A percentile compares a stretch with the other conserved stretches of the same genome.
phyloP scores from a whole-genome alignment of 2,113 vertebrate genomes.

The Aix galericulata region DNA sequence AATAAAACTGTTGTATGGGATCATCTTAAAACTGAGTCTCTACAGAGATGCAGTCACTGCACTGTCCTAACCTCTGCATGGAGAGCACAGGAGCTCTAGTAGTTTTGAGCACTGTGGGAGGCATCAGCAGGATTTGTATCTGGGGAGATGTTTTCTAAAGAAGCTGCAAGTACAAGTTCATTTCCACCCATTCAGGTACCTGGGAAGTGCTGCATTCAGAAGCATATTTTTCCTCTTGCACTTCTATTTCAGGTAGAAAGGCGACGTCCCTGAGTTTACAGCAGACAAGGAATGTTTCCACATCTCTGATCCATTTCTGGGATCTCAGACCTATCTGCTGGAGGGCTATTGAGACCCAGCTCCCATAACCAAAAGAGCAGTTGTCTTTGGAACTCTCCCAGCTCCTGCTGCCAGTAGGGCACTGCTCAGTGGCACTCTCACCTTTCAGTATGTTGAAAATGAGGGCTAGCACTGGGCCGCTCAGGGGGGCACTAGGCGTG shows the following conservation, averaged over 20 bases:
- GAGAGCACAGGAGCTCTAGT: neutral
- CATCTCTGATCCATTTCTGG: neutral
- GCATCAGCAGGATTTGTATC: neutral
- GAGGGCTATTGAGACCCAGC: neutral
- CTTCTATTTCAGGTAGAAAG: neutral
- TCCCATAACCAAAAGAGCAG: neutral
- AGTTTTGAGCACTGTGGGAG: neutral
- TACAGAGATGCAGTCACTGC: neutral
- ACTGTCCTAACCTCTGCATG: neutral
- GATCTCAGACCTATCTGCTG: neutral
- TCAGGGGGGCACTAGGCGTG: slow-evolving; percentile 85
- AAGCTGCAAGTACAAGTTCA: neutral
- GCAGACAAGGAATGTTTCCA: neutral
- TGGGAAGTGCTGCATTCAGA: neutral
- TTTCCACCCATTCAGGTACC: neutral
- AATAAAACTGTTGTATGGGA: neutral
- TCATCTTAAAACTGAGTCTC: neutral
- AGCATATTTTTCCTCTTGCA: neutral
- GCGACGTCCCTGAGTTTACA: neutral
- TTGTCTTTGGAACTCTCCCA: neutral
- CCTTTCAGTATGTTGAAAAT: slow-evolving; percentile 93
- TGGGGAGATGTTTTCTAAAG: neutral
- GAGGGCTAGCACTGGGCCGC: slow-evolving; percentile 90
- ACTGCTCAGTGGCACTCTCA: slow-evolving; percentile 37
- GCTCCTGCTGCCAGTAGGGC: neutral